Base-by-base conservation (phyloP, 2,113 vertebrate species). In the Platysteira castanea region DNA sequence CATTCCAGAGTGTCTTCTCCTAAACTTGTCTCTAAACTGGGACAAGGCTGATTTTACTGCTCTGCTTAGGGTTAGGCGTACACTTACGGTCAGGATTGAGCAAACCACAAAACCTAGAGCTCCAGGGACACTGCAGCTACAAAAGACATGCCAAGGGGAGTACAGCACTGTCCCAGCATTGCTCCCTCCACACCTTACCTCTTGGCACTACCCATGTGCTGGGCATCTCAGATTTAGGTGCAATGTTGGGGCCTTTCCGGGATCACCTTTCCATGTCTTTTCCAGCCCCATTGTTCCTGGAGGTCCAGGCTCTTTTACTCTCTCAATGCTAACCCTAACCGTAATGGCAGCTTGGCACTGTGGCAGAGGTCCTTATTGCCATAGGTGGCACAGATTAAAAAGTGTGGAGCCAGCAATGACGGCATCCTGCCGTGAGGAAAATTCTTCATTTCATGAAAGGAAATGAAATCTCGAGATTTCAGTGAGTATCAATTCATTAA, bases 351-450 rank as follows among this genome's bases (percentile, higher is more conserved):
- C 24, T 53, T 42, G 59, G 30, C 11, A 4, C 35, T 21, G 16
- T n/a, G 46, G 35, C 46, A 52, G 37, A 63, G 14, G 5, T 42
- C 19, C 24, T 44, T 42, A 28, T 7, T 22, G 18, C 49, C 31
- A 28, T 9, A 23, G 7, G 76, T 7, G 49, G 31, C 37, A 52
- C 37, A 42, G 31, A 52, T 52, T 22, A 28, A 78, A 78, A 53
- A 19, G 19, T 18, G 49, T 44, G 31, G 60, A 30, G 15, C 11
- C 1, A 0, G 15, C 24, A 35, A 35, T 8, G 18, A 8, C 2
- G 0, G 11, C 30, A n/a, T 11, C 9, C 19, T 11, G 5, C 9
- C 0, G 1, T 15, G 39, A 79, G 11, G 24, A 64, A 53, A 35
- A 54, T 11, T 35, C 26, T 64, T 35, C 5, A 4, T 54, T 54